A percentile compares a stretch with the other conserved stretches of the same genome.
Evolutionary conservation across 2,888 invertebrate species (phyloP).

Genomic region (Dendrolimus houi): DNA sequence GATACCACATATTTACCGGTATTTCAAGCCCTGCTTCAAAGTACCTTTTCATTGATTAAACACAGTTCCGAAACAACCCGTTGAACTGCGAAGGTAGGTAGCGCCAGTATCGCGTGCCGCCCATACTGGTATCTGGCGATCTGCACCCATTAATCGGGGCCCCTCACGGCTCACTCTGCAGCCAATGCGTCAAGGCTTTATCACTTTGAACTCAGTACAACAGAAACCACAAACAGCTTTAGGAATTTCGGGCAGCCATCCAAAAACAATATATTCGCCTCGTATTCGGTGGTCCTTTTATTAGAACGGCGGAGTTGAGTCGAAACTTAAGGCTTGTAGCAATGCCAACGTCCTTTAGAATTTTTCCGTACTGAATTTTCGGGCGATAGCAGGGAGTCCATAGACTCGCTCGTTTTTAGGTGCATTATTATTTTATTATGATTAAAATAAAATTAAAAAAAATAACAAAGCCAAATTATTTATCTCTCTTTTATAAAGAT

Average conservation of each 20-base stretch:
- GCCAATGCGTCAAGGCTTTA: constrained; percentile 3
- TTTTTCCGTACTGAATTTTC: no score
- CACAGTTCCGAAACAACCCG: neutral
- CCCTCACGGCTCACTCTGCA: constrained; percentile 31
- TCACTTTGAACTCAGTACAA: neutral
- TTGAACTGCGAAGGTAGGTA: neutral
- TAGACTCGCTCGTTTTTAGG: no score
- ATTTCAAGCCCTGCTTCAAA: constrained; percentile 3
- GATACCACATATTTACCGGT: no score
- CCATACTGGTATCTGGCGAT: constrained; percentile 23
- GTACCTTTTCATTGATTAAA: constrained; percentile 16
- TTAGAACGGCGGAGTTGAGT: no score
- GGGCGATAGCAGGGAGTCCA: no score
- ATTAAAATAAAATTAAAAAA: no score
- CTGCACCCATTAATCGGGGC: constrained; percentile 23
- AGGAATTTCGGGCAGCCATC: neutral
- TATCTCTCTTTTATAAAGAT: no score
- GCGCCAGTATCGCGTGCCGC: constrained; percentile 19
- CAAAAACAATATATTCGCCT: neutral
- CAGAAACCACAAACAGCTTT: neutral
- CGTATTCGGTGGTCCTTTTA: neutral
- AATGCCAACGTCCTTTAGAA: no score
- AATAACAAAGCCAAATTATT: no score
- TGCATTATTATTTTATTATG: no score
- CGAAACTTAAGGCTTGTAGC: no score